A percentile compares a stretch with the other conserved stretches of the same genome.
phyloP scores from a whole-genome alignment of 2,888 invertebrate genomes.

The Apotomis betuletana region DNA sequence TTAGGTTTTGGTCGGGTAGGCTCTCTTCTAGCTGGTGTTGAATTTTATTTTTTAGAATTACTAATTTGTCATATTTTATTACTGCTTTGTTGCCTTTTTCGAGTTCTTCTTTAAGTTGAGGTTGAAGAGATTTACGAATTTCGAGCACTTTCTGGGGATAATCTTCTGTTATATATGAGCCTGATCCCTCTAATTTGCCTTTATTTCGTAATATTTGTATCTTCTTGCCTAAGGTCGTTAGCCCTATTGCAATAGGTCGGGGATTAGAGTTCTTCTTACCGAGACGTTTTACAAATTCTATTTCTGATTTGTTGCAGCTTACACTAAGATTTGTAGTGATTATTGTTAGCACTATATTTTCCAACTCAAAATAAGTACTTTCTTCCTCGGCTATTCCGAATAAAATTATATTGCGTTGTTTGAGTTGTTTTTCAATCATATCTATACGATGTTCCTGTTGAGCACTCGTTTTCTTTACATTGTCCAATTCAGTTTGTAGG shows the following conservation, averaged over 20 bases:
- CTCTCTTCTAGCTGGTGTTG: too few species aligned
- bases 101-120: too few species aligned
- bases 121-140: too few species aligned
- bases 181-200: too few species aligned
- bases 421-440: neutral
- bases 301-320: neutral
- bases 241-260: neutral
- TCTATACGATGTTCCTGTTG: neutral
- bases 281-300: neutral
- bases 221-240: too few species aligned
- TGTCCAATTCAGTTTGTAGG: neutral
- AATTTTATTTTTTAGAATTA: too few species aligned
- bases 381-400: constrained; percentile 1
- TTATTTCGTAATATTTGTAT: too few species aligned
- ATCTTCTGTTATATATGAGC: too few species aligned
- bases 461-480: neutral
- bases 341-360: neutral
- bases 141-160: too few species aligned
- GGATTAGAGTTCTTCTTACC: neutral
- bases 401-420: neutral
- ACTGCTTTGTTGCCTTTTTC: too few species aligned
- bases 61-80: too few species aligned
- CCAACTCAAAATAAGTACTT: neutral
- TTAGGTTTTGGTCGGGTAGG: too few species aligned
- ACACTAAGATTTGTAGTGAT: neutral